Conservation (phyloP, 2,888 invertebrate genomes). For the Hemicrepidius hirtus region DNA sequence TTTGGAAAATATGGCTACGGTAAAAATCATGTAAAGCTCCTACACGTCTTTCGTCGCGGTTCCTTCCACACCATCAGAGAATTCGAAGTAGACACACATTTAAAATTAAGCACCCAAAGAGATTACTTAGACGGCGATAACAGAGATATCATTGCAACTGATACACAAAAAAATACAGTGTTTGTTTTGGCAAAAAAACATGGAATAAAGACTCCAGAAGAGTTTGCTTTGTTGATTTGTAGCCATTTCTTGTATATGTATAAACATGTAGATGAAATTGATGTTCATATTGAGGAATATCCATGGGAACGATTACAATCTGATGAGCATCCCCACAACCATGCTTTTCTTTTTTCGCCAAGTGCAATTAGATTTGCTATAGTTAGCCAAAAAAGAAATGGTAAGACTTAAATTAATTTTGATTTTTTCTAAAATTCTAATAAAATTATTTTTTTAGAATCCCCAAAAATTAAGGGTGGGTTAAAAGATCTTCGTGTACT, state of each 20-base stretch:
- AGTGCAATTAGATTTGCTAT: constrained; percentile 80
- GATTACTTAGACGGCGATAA: constrained; percentile 86
- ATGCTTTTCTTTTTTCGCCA: constrained; percentile 85
- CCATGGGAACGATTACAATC: constrained; percentile 83
- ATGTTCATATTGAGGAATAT: constrained; percentile 82
- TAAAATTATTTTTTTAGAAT: too few species aligned
- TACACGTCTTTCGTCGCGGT: constrained; percentile 82
- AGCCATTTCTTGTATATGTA: constrained; percentile 85
- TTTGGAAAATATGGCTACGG: constrained; percentile 82
- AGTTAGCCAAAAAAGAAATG: constrained; percentile 80
- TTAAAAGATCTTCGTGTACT: constrained; percentile 82
- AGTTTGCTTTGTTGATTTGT: constrained; percentile 83
- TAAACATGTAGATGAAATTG: constrained; percentile 82
- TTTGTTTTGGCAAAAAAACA: constrained; percentile 86
- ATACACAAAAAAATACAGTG: constrained; percentile 89
- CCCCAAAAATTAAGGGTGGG: constrained; percentile 79
- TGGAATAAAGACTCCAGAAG: constrained; percentile 85
- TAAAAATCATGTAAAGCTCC: constrained; percentile 83
- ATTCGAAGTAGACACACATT: constrained; percentile 83
- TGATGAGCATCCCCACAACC: constrained; percentile 79
- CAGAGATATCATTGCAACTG: constrained; percentile 86
- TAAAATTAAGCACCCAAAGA: constrained; percentile 81
- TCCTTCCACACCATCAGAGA: constrained; percentile 82
- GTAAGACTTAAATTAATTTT: constrained; percentile 68
- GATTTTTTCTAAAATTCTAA: too few species aligned